Percentiles rank a stretch among this genome's conserved stretches.
phyloP scores from a whole-genome alignment of 2,888 invertebrate species.

The Meghimatium bilineatum region DNA sequence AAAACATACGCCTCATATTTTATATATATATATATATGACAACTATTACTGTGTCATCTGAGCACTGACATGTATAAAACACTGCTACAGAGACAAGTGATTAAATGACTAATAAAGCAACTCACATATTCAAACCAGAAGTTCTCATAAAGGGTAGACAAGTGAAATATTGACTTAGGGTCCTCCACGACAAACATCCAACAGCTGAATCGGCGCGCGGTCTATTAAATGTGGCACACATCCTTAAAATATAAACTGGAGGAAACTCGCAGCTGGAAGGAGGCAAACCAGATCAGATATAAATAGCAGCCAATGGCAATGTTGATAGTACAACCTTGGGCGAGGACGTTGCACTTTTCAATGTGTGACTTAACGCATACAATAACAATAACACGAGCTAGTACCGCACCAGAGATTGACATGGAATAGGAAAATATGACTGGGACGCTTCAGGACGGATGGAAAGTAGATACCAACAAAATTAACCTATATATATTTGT shows the following conservation, averaged over 20 bases:
- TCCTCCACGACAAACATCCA: neutral
- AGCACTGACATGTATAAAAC: no score
- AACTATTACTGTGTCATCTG: no score
- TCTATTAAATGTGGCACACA: neutral
- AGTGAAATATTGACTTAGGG: neutral
- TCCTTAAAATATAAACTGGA: constrained; percentile 21
- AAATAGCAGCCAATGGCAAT: constrained; percentile 29
- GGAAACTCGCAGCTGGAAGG: constrained; percentile 1
- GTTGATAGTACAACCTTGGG: neutral
- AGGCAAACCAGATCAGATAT: constrained; percentile 24
- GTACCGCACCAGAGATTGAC: neutral
- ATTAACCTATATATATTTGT: no score
- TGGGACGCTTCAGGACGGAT: neutral
- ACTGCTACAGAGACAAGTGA: no score
- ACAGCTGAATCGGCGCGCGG: neutral
- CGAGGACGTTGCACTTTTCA: neutral
- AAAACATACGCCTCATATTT: no score
- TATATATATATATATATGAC: no score
- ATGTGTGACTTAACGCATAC: neutral
- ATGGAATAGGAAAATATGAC: neutral
- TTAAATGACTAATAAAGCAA: no score
- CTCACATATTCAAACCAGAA: no score
- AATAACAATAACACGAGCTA: neutral
- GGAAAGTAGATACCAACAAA: no score
- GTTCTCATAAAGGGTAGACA: no score